Evolutionary conservation across 2,888 invertebrate species (phyloP), one percentile per base, ranked within the genome.

Genomic region (Drosophila anceps): DNA sequence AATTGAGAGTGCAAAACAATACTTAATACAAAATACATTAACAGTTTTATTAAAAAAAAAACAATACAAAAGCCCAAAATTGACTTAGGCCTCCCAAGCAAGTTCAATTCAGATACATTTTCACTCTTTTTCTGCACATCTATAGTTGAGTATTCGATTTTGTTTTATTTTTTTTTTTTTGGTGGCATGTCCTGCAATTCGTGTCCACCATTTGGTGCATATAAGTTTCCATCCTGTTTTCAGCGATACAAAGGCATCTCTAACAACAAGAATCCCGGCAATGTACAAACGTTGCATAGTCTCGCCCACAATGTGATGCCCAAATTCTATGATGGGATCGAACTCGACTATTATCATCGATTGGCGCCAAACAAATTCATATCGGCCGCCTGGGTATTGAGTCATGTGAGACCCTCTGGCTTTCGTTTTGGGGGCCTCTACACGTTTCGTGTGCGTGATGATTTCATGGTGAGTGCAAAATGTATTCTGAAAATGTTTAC

Each of bases 361-460:
- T 65, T 93, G 76, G 90, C 91, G 0, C 75, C 92, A 9, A 92
- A 93, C 60, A 92, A 92, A 76, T 82, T 72, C 24, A 68, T 93
- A 1, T 82, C 88, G 4, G 82, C 87, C 39, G 84, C 87, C 35
- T 93, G 93, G 92, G 71, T 91, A 0, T 66, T 93, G 43, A 93
- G 93, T 68, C 92, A 92, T 69, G 89, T 83, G 18, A 87, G 84
- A 43, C 91, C 93, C 0, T 84, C 92, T 0, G 93, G 93, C 12
- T 92, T 93, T 80, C 91, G 92, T 6, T 90, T 93, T 50, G 93
- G 93, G 15, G 93, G 93, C 1, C 81, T 90, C 15, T 92, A 92
- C 69, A 90, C 87, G 15, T 82, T 86, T 18, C 89, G 86, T 13
- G 72, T 85, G 10, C 24, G 68, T 1, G 88, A 87, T 20, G 88